These are phyloP conservation scores for Scaeva pyrastri DNA, from an alignment of 2,888 invertebrate species.

Conservation along the genomic window DNA sequence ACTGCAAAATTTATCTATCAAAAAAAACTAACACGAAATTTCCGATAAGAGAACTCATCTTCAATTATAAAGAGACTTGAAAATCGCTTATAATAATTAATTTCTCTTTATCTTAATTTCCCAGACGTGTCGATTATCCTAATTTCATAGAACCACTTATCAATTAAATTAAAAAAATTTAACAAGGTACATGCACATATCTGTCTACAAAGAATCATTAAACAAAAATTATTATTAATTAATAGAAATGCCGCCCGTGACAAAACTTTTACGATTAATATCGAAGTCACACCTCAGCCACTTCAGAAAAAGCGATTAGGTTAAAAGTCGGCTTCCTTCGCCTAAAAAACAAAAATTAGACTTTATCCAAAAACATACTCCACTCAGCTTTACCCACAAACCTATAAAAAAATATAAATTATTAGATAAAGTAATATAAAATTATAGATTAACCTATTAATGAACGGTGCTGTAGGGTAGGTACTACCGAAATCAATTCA, in stretches of 20 bases:
- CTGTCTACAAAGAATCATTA: neutral
- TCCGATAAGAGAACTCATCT: neutral
- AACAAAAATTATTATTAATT: slow-evolving; percentile 3
- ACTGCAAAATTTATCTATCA: neutral
- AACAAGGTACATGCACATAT: neutral
- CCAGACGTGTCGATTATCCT: neutral
- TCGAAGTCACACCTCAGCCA: neutral
- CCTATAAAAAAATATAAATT: slow-evolving; percentile 2
- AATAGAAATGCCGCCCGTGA: slow-evolving; percentile 22
- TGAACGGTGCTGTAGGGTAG: neutral
- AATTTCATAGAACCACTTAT: neutral
- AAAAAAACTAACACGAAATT: neutral
- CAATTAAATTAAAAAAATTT: neutral
- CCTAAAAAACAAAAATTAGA: too few species aligned
- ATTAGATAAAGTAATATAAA: slow-evolving; percentile 48
- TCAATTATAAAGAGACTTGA: neutral
- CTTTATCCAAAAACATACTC: slow-evolving; percentile 24
- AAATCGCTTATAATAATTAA: neutral
- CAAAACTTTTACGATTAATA: neutral
- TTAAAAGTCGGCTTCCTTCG: neutral
- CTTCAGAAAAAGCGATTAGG: slow-evolving; percentile 20
- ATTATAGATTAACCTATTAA: slow-evolving; percentile 55
- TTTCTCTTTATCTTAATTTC: slow-evolving; percentile 2
- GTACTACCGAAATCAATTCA: slow-evolving; percentile 57
- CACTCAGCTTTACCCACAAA: neutral